These are phyloP conservation scores for Epinotia brunnichana DNA, from an alignment of 2,888 invertebrate genomes.

Conservation along the genomic window DNA sequence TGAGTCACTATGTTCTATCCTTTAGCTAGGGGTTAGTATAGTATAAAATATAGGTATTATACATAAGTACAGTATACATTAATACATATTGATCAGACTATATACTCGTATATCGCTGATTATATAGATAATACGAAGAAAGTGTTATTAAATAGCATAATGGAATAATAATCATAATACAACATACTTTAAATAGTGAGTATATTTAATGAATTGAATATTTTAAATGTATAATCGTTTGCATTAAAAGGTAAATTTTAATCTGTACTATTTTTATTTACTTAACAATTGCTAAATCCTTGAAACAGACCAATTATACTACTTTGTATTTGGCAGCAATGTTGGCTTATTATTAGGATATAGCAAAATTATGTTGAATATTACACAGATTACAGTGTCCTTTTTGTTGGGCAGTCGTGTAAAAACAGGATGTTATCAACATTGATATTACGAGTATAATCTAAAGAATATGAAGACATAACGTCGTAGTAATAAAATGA, in stretches of 20 bases:
- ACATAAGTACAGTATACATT: slow-evolving; percentile 1
- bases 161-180: background rate
- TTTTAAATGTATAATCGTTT: slow-evolving; percentile 9
- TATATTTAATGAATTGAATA: background rate
- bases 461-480: too few relatives aligned
- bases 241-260: background rate
- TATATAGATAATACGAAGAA: background rate
- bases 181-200: background rate
- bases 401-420: too few relatives aligned
- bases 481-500: too few relatives aligned
- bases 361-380: too few relatives aligned
- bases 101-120: background rate
- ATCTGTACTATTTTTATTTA: too few relatives aligned
- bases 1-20: slow-evolving; percentile 60
- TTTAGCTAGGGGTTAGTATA: background rate
- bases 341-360: too few relatives aligned
- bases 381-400: too few relatives aligned
- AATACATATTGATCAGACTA: background rate
- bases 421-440: too few relatives aligned
- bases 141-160: background rate
- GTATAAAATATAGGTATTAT: slow-evolving; percentile 30
- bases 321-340: too few relatives aligned
- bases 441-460: too few relatives aligned
- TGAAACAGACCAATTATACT: too few relatives aligned
- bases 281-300: too few relatives aligned